Evolutionary conservation across 2,113 vertebrate species (phyloP).

Genomic region (Cyanoramphus novaezelandiae): DNA sequence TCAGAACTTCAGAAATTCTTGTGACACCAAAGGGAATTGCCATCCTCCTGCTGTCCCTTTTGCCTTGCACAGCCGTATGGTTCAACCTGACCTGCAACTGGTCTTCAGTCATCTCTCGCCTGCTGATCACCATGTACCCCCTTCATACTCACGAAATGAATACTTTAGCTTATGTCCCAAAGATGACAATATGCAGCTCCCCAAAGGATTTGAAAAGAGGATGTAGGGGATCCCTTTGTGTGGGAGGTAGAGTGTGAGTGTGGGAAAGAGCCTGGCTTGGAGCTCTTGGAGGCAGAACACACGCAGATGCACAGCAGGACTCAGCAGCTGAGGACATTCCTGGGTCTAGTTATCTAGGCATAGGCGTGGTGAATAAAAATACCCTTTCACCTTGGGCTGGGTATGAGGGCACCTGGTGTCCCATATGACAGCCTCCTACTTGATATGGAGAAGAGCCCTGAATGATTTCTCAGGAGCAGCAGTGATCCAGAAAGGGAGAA

Average conservation of each 20-base stretch:
- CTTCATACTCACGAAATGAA: background rate
- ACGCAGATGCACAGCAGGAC: background rate
- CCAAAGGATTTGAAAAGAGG: background rate
- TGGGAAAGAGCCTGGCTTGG: background rate
- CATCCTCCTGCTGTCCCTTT: accelerated
- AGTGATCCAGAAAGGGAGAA: background rate
- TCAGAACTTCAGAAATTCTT: background rate
- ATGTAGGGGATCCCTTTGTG: background rate
- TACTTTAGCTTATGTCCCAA: background rate
- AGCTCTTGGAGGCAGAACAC: background rate
- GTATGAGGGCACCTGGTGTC: background rate
- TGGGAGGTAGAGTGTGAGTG: background rate
- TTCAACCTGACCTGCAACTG: background rate
- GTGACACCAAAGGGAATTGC: background rate
- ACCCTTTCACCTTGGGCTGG: background rate
- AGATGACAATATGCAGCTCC: background rate
- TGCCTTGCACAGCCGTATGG: background rate
- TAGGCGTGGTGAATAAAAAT: background rate
- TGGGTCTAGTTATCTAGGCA: background rate
- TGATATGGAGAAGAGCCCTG: background rate
- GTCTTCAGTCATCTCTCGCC: background rate
- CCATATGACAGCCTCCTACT: background rate
- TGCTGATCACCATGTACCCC: background rate
- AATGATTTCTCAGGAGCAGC: background rate
- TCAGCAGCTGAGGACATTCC: background rate